Evolutionary conservation across 1,140 invertebrate species (phyloP).

Genomic region (Bicyclus anynana): DNA sequence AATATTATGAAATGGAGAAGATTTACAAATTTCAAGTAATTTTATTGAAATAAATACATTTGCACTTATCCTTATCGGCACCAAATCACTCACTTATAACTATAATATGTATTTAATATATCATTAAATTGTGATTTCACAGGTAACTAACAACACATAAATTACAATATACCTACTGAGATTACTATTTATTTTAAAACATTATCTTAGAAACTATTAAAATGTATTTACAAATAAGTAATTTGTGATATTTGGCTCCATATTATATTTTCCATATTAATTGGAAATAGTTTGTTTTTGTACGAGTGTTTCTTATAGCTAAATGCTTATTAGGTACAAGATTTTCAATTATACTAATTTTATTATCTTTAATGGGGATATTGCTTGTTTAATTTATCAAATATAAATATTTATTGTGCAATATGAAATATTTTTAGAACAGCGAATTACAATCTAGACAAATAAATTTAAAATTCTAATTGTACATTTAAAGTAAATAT

Average conservation of each 20-base stretch:
- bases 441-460: too few relatives aligned
- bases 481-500: too few relatives aligned
- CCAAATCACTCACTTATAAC: constrained; percentile 27
- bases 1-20: too few relatives aligned
- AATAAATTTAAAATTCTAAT: too few relatives aligned
- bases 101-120: constrained; percentile 9
- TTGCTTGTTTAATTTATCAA: too few relatives aligned
- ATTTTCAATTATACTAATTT: too few relatives aligned
- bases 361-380: too few relatives aligned
- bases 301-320: constrained; percentile 35
- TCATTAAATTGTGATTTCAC: constrained; percentile 54
- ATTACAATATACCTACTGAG: constrained; percentile 50
- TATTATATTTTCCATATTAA: constrained; percentile 37
- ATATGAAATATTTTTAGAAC: too few relatives aligned
- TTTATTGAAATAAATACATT: constrained; percentile 37
- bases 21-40: too few relatives aligned
- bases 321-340: too few relatives aligned
- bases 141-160: constrained; percentile 64
- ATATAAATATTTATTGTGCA: too few relatives aligned
- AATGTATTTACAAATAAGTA: constrained; percentile 55
- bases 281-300: constrained; percentile 37
- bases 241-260: constrained; percentile 70
- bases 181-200: constrained; percentile 53
- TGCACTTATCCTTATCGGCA: constrained; percentile 40
- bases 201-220: constrained; percentile 29